phyloP scores from a whole-genome alignment of 2,113 vertebrate genomes.

The Daphoenositta chrysoptera region DNA sequence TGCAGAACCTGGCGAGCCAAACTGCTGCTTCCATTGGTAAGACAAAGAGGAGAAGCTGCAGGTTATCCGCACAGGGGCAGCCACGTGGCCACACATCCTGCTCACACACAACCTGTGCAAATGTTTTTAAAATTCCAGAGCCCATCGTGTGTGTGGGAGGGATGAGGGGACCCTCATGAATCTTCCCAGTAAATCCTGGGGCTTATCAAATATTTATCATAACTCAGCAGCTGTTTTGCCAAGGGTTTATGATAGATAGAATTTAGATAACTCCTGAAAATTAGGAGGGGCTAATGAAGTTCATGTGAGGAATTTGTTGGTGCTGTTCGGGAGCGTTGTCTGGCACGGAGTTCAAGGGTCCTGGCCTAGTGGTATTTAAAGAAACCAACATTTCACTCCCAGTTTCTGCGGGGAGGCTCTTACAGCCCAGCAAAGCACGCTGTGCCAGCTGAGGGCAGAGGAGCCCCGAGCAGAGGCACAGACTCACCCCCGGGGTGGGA shows the following conservation, averaged over 20 bases:
- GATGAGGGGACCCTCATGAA: slow-evolving; percentile 1
- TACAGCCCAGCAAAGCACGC: background rate
- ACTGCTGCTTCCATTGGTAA: background rate
- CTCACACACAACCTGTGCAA: slow-evolving; percentile 24
- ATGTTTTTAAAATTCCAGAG: slow-evolving; percentile 39
- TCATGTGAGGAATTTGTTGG: background rate
- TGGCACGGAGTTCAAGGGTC: background rate
- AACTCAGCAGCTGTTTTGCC: background rate
- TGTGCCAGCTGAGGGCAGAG: background rate
- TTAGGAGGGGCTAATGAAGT: background rate
- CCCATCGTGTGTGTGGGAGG: background rate
- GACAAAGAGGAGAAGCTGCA: background rate
- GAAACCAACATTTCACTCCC: background rate
- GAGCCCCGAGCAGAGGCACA: background rate
- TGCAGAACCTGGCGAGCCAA: background rate
- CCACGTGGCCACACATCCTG: background rate
- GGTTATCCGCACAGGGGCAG: background rate
- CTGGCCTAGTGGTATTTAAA: background rate
- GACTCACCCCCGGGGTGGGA: accelerated
- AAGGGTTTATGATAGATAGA: background rate
- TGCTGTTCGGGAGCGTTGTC: background rate
- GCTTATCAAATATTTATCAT: background rate
- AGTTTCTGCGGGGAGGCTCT: background rate
- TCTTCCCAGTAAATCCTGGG: slow-evolving; percentile 26
- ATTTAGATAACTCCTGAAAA: background rate